Evolutionary conservation across 2,888 invertebrate genomes (phyloP).

Genomic region (Eupithecia vulgata): DNA sequence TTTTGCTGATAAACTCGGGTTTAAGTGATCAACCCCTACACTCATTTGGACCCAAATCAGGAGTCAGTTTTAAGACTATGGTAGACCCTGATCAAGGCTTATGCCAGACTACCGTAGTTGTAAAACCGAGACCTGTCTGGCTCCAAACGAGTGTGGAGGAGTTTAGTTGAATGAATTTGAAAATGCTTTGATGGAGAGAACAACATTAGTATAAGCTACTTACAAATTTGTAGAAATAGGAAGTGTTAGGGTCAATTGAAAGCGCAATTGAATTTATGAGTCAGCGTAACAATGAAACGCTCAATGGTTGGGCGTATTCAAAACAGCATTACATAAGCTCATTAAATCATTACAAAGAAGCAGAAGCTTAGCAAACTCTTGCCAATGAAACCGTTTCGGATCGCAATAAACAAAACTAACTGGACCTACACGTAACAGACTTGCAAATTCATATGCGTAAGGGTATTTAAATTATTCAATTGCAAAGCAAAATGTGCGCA

Average conservation of each 20-base stretch:
- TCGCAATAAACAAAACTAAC: constrained; percentile 53
- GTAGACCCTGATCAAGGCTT: too few species aligned
- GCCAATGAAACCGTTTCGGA: constrained; percentile 54
- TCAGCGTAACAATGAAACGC: constrained; percentile 19
- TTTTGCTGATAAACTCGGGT: background rate
- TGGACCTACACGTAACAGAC: constrained; percentile 44
- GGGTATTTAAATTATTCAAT: constrained; percentile 48
- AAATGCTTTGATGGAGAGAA: background rate
- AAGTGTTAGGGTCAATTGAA: constrained; percentile 8
- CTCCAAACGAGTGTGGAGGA: too few species aligned
- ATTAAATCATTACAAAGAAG: constrained; percentile 36
- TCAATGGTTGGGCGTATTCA: constrained; percentile 34
- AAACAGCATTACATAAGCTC: constrained; percentile 41
- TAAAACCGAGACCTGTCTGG: too few species aligned
- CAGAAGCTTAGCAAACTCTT: constrained; percentile 44
- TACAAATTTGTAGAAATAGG: background rate
- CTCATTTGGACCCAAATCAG: too few species aligned
- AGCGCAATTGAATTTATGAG: constrained; percentile 5
- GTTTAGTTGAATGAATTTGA: too few species aligned
- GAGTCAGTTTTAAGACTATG: too few species aligned
- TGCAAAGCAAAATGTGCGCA: constrained; percentile 15
- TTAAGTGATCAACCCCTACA: too few species aligned
- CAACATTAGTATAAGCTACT: background rate
- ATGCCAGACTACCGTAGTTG: too few species aligned
- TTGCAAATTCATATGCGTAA: constrained; percentile 40